Evolutionary conservation across 2,113 vertebrate genomes (phyloP).

Genomic region (Cochlearius cochlearius): DNA sequence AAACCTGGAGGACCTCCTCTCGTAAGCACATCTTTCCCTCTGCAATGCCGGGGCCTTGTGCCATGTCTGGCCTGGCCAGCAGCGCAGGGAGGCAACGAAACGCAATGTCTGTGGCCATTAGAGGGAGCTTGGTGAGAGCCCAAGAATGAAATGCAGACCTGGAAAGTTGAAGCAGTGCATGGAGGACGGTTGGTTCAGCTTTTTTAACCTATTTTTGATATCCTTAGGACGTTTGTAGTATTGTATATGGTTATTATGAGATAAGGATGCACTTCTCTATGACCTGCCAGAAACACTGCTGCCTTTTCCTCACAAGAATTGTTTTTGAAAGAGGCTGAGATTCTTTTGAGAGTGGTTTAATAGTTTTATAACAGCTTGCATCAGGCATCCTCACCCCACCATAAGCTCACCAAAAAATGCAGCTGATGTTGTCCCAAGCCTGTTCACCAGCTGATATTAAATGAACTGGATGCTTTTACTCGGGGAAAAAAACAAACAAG

Average conservation of each 20-base stretch:
- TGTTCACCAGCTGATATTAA: neutral
- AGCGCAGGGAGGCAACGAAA: neutral
- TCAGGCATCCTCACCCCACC: neutral
- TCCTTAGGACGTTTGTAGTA: neutral
- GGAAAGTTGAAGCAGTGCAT: neutral
- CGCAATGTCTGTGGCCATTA: neutral
- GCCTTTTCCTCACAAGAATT: neutral
- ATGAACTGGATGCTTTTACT: neutral
- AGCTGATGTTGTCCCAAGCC: neutral
- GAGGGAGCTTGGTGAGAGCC: neutral
- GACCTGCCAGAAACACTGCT: neutral
- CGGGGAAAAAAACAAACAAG: neutral
- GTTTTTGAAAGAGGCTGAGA: neutral
- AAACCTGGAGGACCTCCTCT: neutral
- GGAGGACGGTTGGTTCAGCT: neutral
- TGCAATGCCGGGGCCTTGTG: rapidly evolving
- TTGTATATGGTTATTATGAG: neutral
- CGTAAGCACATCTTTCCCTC: rapidly evolving
- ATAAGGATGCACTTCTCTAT: neutral
- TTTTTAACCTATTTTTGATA: neutral
- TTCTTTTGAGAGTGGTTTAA: neutral
- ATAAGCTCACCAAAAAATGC: neutral
- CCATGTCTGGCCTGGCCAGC: rapidly evolving
- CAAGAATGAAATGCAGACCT: neutral
- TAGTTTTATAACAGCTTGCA: neutral